A percentile compares a stretch with the other conserved stretches of the same genome.
These are phyloP conservation scores for Drosophila percnosoma DNA, from an alignment of 2,888 invertebrate species.

Conservation along the genomic window DNA sequence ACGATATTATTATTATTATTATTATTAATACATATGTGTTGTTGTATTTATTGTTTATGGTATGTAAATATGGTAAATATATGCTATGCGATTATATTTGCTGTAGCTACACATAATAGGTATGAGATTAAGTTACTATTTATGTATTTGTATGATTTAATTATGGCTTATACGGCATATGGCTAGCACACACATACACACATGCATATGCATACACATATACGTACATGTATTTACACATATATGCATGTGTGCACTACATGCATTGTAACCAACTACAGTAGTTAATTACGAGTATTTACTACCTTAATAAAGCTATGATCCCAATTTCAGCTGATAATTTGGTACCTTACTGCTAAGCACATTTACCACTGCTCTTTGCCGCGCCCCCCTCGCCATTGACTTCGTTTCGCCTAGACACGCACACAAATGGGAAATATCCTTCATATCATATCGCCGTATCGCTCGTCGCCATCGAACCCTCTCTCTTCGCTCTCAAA, in stretches of 20 bases:
- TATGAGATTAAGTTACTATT: slow-evolving; percentile 39
- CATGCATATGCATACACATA: not conserved
- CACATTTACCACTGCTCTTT: slow-evolving; percentile 85
- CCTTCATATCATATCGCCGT: not conserved
- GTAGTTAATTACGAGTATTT: slow-evolving; percentile 68
- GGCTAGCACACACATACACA: not conserved
- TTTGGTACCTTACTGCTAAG: slow-evolving; percentile 86
- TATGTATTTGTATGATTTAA: slow-evolving; percentile 24
- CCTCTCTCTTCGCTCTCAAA: not conserved
- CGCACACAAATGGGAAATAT: not conserved
- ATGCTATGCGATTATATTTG: slow-evolving; percentile 52
- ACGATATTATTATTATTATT: not conserved
- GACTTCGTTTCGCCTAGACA: not conserved
- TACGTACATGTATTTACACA: not conserved
- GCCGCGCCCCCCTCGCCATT: slow-evolving; percentile 1
- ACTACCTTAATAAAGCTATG: slow-evolving; percentile 89
- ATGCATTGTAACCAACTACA: slow-evolving; percentile 35
- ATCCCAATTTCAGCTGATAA: slow-evolving; percentile 87
- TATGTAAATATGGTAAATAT: slow-evolving; percentile 11
- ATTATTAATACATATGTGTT: slow-evolving; percentile 18
- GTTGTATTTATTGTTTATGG: slow-evolving; percentile 29
- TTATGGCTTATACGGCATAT: slow-evolving; percentile 32
- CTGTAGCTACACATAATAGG: slow-evolving; percentile 26
- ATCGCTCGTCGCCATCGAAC: not conserved
- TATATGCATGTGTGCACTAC: not conserved